Evolutionary conservation across 2,888 invertebrate genomes (phyloP).

Genomic region (Capitulum mitella): DNA sequence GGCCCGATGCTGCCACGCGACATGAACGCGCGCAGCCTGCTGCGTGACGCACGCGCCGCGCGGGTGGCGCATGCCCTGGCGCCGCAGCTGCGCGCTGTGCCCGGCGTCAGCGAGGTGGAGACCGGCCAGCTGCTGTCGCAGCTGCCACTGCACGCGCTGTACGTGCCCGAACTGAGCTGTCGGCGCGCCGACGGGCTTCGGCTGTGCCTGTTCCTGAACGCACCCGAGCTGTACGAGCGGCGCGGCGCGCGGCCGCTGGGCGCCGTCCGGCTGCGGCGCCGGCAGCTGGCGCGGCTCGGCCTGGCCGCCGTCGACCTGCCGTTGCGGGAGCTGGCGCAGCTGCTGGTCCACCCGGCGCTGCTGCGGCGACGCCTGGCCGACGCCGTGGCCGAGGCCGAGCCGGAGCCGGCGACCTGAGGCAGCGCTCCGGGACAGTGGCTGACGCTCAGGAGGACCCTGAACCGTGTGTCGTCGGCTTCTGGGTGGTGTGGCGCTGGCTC

Average conservation of each 20-base stretch:
- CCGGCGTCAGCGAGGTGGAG: not conserved
- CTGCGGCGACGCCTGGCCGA: not conserved
- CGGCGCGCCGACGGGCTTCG: slow-evolving; percentile 6
- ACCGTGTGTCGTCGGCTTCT: too few species aligned
- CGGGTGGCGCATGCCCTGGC: slow-evolving; percentile 49
- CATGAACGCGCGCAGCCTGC: slow-evolving; percentile 48
- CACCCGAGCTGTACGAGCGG: not conserved
- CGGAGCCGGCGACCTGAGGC: too few species aligned
- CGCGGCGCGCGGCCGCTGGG: not conserved
- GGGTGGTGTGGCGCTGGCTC: too few species aligned
- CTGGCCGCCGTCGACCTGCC: slow-evolving; percentile 2
- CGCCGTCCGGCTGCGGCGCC: slow-evolving; percentile 1
- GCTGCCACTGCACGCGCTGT: slow-evolving; percentile 53
- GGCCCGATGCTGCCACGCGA: slow-evolving; percentile 54
- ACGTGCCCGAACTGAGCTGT: slow-evolving; percentile 51
- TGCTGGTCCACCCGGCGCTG: slow-evolving; percentile 17
- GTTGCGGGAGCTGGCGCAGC: slow-evolving; percentile 12
- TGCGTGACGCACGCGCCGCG: slow-evolving; percentile 51
- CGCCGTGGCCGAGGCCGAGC: not conserved
- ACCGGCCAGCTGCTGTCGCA: slow-evolving; percentile 45
- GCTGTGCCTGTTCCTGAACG: not conserved
- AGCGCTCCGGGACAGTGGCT: too few species aligned
- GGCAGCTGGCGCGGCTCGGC: not conserved
- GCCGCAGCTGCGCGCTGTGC: slow-evolving; percentile 43
- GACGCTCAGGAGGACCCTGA: too few species aligned